phyloP scores from a whole-genome alignment of 2,888 invertebrate species.

The Craniophora ligustri region DNA sequence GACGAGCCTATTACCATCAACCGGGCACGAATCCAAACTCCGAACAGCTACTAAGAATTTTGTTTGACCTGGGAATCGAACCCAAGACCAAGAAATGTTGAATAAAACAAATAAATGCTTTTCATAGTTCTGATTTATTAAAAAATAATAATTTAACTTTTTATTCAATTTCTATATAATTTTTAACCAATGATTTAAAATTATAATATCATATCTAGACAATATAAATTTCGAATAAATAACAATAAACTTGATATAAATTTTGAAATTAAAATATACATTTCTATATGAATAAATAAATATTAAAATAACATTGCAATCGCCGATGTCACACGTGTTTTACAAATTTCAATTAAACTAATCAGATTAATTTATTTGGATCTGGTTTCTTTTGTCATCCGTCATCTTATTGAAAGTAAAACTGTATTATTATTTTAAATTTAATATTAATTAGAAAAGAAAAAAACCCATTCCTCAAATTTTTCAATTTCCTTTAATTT shows the following conservation, averaged over 20 bases:
- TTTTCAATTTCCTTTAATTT: too few relatives aligned
- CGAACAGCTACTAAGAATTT: too few relatives aligned
- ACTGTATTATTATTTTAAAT: background rate
- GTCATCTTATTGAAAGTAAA: conserved; percentile 45
- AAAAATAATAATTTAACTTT: background rate
- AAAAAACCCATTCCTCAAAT: too few relatives aligned
- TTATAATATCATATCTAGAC: background rate
- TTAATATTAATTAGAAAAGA: too few relatives aligned
- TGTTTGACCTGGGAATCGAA: too few relatives aligned
- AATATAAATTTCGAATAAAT: background rate
- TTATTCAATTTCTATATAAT: background rate
- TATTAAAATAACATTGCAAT: background rate
- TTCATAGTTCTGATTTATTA: conserved; percentile 12
- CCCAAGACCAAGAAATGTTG: too few relatives aligned
- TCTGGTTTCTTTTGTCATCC: background rate
- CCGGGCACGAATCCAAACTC: too few relatives aligned
- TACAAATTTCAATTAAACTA: background rate
- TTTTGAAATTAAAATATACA: background rate
- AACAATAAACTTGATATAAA: background rate
- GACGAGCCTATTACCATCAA: too few relatives aligned
- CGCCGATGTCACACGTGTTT: background rate
- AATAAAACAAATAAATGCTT: conserved; percentile 5
- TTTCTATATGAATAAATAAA: background rate
- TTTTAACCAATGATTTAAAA: background rate
- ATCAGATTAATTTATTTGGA: conserved; percentile 8